Percentiles rank a stretch among this genome's conserved stretches.
These are phyloP conservation scores for Melieria omissa DNA, from an alignment of 2,888 invertebrate species.

Conservation along the genomic window DNA sequence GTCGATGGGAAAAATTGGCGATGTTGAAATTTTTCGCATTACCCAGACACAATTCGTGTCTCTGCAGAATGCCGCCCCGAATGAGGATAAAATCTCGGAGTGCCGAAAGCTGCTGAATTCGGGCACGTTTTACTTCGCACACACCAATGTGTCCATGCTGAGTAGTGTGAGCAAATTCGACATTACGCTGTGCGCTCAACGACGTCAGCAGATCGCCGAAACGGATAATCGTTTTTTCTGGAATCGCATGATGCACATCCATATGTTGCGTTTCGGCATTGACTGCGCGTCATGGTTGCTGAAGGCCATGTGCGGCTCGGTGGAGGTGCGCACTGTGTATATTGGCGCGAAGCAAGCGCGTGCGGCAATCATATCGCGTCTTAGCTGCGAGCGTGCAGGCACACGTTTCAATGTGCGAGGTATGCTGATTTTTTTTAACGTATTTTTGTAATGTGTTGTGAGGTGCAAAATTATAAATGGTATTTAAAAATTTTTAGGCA, in stretches of 20 bases:
- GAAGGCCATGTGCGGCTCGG: conserved; percentile 96
- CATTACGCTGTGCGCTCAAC: conserved; percentile 93
- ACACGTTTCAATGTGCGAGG: conserved; percentile 97
- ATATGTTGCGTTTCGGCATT: conserved; percentile 90
- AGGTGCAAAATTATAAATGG: neutral
- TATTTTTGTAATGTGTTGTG: neutral
- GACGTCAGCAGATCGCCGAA: conserved; percentile 80
- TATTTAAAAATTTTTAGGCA: conserved; percentile 67
- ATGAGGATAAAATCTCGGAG: conserved; percentile 73
- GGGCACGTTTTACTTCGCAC: conserved; percentile 98
- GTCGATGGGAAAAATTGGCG: conserved; percentile 95
- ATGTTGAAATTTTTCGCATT: conserved; percentile 94
- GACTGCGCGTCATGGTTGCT: conserved; percentile 92
- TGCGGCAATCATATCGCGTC: conserved; percentile 93
- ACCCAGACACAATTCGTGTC: conserved; percentile 93
- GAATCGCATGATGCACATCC: conserved; percentile 96
- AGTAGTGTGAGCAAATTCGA: conserved; percentile 74
- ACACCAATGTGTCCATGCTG: conserved; percentile 51
- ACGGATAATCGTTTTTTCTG: conserved; percentile 98
- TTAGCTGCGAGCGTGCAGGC: conserved; percentile 98
- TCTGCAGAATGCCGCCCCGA: conserved; percentile 76
- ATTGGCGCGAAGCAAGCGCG: conserved; percentile 94
- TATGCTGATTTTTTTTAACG: conserved; percentile 13
- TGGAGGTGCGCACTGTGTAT: conserved; percentile 98
- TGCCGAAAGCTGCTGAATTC: conserved; percentile 91